Percentiles rank a stretch among this genome's conserved stretches.
phyloP scores from a whole-genome alignment of 2,113 vertebrate genomes.

The Cromileptes altivelis region DNA sequence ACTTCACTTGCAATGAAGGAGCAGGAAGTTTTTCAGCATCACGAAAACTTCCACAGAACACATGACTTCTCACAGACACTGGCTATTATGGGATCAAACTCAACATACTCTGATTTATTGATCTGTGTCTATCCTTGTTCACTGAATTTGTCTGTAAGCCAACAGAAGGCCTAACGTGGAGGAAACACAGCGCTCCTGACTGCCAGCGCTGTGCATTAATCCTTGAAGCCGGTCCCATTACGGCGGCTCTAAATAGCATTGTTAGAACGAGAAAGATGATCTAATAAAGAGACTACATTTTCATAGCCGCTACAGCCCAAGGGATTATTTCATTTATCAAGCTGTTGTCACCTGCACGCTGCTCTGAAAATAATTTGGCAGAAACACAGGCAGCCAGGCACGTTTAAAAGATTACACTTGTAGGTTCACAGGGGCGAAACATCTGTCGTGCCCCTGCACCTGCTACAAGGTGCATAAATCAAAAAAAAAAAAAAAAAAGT shows the following conservation, averaged over 20 bases:
- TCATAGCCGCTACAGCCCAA: constrained; percentile 33
- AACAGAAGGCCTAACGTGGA: constrained; percentile 5
- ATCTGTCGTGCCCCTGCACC: constrained; percentile 47
- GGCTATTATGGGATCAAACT: constrained; percentile 44
- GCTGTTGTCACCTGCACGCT: constrained; percentile 57
- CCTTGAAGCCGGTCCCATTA: constrained; percentile 52
- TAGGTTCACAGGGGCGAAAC: constrained; percentile 51
- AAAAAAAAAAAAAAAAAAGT: background rate
- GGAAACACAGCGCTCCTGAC: constrained; percentile 28
- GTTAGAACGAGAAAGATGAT: constrained; percentile 55
- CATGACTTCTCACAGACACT: constrained; percentile 8
- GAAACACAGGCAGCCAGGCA: constrained; percentile 38
- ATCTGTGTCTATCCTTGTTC: constrained; percentile 38
- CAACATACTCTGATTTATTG: constrained; percentile 56
- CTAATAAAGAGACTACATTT: constrained; percentile 64
- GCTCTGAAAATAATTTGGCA: constrained; percentile 67
- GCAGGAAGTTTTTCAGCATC: background rate
- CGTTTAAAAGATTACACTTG: constrained; percentile 56
- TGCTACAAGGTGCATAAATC: constrained; percentile 53
- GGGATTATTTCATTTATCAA: constrained; percentile 70
- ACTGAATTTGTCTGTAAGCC: constrained; percentile 26
- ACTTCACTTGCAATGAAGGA: background rate
- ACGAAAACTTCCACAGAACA: background rate
- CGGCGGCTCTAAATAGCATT: constrained; percentile 53
- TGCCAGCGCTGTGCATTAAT: constrained; percentile 51